Evolutionary conservation across 1,140 invertebrate genomes (phyloP).

Genomic region (Cyphomyrmex costatus): DNA sequence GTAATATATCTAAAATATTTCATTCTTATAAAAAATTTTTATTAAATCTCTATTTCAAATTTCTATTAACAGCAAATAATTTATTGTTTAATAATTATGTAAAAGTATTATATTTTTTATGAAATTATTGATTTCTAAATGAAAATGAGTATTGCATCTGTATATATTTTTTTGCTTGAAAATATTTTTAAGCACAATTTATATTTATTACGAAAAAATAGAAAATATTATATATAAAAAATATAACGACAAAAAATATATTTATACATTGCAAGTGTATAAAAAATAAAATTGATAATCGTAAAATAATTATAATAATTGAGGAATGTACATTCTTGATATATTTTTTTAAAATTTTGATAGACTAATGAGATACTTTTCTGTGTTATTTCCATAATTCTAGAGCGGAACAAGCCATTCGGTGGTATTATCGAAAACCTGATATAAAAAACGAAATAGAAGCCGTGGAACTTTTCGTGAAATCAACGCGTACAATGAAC

Average conservation of each 20-base stretch:
- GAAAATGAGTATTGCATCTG: neutral
- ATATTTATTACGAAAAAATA: neutral
- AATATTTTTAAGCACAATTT: neutral
- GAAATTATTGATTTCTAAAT: neutral
- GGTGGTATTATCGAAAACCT: conserved; percentile 76
- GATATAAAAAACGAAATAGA: conserved; percentile 74
- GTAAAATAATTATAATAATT: neutral
- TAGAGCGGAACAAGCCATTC: conserved; percentile 83
- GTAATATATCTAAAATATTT: neutral
- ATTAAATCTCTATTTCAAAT: no score
- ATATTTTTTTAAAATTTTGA: neutral
- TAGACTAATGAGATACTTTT: neutral
- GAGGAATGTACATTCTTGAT: neutral
- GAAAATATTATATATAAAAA: neutral
- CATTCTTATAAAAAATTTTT: neutral
- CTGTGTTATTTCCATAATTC: neutral
- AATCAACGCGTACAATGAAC: conserved; percentile 37
- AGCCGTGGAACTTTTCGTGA: conserved; percentile 72
- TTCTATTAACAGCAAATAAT: no score
- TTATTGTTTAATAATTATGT: no score
- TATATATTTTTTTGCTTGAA: neutral
- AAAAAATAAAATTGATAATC: neutral
- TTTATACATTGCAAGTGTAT: neutral
- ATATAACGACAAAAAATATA: neutral
- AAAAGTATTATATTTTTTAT: conserved; percentile 15